A percentile compares a stretch with the other conserved stretches of the same genome.
These are phyloP conservation scores for Armadillidium nasatum DNA, from an alignment of 1,140 invertebrate genomes.

Conservation along the genomic window DNA sequence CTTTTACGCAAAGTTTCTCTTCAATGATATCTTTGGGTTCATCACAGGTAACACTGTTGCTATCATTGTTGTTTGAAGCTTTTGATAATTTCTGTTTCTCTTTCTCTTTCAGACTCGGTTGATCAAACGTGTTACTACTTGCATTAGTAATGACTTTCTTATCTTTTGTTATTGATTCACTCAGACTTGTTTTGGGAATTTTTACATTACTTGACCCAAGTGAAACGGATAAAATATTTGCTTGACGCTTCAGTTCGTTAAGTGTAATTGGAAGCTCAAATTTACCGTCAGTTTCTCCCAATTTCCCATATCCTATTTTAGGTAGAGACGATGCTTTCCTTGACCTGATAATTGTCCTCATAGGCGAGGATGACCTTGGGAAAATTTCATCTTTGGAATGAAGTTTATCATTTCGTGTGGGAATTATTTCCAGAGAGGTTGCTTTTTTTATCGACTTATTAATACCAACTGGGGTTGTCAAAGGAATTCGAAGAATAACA, in stretches of 20 bases:
- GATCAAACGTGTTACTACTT: no score
- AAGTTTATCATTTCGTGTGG: not conserved
- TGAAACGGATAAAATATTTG: not conserved
- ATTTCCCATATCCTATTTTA: not conserved
- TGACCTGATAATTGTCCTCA: not conserved
- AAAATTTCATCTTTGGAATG: slow-evolving; percentile 2
- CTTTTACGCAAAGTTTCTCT: no score
- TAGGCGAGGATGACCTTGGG: not conserved
- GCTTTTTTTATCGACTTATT: not conserved
- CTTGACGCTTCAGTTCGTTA: not conserved
- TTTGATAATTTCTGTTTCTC: no score
- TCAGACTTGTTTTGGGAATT: not conserved
- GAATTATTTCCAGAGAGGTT: not conserved
- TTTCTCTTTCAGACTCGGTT: no score
- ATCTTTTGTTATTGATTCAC: not conserved
- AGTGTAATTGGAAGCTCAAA: not conserved
- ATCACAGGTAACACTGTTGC: no score
- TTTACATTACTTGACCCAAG: not conserved
- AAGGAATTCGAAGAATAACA: not conserved
- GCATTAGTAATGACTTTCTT: no score
- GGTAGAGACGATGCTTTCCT: not conserved
- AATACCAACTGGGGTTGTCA: not conserved
- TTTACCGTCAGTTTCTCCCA: not conserved
- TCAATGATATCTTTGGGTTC: no score
- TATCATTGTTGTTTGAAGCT: no score